phyloP scores from a whole-genome alignment of 2,888 invertebrate species.

The Andrena camellia region DNA sequence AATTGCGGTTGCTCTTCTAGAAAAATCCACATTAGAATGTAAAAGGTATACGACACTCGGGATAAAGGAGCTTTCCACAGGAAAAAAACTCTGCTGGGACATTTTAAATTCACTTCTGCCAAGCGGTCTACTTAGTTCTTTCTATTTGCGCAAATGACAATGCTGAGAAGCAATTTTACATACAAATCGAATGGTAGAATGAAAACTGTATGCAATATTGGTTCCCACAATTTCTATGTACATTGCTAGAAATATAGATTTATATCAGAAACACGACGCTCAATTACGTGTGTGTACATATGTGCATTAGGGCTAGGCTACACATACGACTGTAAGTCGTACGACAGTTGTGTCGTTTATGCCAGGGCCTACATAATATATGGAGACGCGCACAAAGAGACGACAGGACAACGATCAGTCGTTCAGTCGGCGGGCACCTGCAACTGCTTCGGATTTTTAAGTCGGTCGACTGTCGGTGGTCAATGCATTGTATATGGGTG shows the following conservation, averaged over 20 bases:
- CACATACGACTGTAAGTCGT: no score
- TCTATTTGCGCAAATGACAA: conserved; percentile 4
- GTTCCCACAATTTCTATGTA: not conserved
- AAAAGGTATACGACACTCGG: conserved; percentile 10
- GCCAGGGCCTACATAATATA: no score
- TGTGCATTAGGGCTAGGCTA: no score
- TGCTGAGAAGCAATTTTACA: conserved; percentile 1
- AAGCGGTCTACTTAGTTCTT: conserved; percentile 9
- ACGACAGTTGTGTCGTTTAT: no score
- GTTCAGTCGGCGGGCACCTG: no score
- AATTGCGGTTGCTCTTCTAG: conserved; percentile 48
- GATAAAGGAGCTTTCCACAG: not conserved
- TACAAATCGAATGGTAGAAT: not conserved
- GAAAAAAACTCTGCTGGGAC: conserved; percentile 16
- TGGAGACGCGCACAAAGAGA: no score
- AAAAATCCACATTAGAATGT: conserved; percentile 46
- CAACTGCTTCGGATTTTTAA: no score
- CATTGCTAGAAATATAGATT: not conserved
- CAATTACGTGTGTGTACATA: no score
- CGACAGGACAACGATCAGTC: no score
- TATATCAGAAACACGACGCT: no score
- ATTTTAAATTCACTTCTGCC: conserved; percentile 14
- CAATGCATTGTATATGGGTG: no score
- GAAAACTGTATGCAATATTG: not conserved
- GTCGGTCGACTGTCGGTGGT: no score